Evolutionary conservation across 2,113 vertebrate genomes (phyloP).

Genomic region (Anser cygnoides): DNA sequence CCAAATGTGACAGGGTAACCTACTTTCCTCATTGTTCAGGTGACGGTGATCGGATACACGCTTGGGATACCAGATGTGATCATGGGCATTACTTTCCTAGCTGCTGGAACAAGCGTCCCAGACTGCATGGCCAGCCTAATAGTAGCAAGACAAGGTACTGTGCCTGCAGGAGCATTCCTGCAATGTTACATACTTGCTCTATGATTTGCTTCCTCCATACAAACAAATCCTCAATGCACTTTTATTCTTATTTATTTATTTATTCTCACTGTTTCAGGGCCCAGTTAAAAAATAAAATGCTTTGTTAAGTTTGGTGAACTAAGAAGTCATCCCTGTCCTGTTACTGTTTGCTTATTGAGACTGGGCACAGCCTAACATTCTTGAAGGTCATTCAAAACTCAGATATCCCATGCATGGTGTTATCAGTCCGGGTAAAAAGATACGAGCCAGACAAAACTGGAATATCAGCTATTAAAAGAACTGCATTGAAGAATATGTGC

Average conservation of each 20-base stretch:
- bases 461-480: neutral
- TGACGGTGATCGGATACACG: conserved; percentile 95
- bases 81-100: conserved; percentile 99
- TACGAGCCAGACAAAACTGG: neutral
- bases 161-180: neutral
- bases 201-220: neutral
- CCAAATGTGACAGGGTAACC: neutral
- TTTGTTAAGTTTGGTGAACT: neutral
- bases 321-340: neutral
- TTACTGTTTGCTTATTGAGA: neutral
- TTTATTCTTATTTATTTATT: neutral
- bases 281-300: neutral
- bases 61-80: conserved; percentile 98
- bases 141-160: conserved; percentile 94
- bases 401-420: neutral
- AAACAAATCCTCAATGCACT: neutral
- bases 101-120: conserved; percentile 95
- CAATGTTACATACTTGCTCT: neutral
- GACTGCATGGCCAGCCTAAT: conserved; percentile 99
- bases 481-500: neutral
- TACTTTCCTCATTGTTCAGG: conserved; percentile 75
- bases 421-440: neutral
- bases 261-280: neutral
- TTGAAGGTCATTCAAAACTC: neutral
- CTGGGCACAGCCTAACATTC: neutral